Percentiles rank a stretch among this genome's conserved stretches.
These are phyloP conservation scores for Thyatira batis DNA, from an alignment of 2,888 invertebrate species.

Conservation along the genomic window DNA sequence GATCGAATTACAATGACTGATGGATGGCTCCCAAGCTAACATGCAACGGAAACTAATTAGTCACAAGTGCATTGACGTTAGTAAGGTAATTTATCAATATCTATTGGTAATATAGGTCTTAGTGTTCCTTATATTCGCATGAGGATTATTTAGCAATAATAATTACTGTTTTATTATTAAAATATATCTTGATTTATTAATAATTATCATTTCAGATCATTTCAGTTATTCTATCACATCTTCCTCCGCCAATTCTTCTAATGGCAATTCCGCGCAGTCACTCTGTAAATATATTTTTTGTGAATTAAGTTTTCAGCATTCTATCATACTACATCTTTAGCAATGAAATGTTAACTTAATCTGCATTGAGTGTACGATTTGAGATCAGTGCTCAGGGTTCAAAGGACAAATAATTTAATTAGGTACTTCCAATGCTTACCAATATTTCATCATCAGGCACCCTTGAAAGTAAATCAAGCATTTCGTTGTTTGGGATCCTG, in stretches of 20 bases:
- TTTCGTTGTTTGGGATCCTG: conserved; percentile 96
- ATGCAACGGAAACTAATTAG: conserved; percentile 37
- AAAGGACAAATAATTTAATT: no score
- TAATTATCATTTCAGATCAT: conserved; percentile 32
- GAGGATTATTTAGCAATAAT: neutral
- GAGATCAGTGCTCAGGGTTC: no score
- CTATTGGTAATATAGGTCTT: conserved; percentile 8
- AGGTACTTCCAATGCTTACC: conserved; percentile 77
- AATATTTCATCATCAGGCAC: conserved; percentile 96
- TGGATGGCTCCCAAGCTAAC: conserved; percentile 41
- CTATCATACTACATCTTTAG: no score
- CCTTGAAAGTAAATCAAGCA: conserved; percentile 95
- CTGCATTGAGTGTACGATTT: no score
- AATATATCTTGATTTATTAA: neutral
- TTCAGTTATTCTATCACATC: conserved; percentile 41
- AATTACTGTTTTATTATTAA: neutral
- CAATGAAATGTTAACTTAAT: no score
- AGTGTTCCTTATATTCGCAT: neutral
- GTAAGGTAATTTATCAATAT: conserved; percentile 39
- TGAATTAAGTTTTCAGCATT: no score
- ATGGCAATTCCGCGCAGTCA: conserved; percentile 52
- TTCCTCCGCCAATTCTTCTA: conserved; percentile 54
- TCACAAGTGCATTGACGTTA: conserved; percentile 35
- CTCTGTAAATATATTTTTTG: conserved; percentile 52
- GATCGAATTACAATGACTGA: conserved; percentile 21